These are phyloP conservation scores for Sarcoramphus papa DNA, from an alignment of 2,797 vertebrate species.

Conservation along the genomic window DNA sequence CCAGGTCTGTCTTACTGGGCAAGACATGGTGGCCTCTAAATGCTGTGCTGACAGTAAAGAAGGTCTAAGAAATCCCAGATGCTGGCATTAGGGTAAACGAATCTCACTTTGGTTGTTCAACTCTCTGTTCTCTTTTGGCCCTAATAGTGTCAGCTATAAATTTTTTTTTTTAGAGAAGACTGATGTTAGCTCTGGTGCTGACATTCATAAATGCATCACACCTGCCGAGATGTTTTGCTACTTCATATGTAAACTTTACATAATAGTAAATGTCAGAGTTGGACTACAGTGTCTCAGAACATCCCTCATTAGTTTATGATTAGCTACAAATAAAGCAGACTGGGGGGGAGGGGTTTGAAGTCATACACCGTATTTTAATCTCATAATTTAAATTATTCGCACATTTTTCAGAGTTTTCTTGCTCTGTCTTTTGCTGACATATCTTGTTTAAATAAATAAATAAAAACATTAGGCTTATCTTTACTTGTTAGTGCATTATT, in stretches of 20 bases:
- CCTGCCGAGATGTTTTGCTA: neutral
- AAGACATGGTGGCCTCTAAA: neutral
- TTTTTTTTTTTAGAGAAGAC: neutral
- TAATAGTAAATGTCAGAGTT: neutral
- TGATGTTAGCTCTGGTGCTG: neutral
- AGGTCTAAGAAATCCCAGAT: neutral
- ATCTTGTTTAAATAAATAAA: neutral
- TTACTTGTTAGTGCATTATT: neutral
- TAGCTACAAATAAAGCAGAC: neutral
- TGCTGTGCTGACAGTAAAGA: neutral
- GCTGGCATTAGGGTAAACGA: neutral
- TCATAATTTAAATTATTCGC: neutral
- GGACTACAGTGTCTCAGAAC: neutral
- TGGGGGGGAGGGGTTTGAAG: neutral
- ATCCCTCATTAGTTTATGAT: neutral
- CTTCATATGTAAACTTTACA: neutral
- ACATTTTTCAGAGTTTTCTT: neutral
- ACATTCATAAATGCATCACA: neutral
- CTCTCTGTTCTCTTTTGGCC: neutral
- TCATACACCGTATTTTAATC: neutral
- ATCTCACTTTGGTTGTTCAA: neutral
- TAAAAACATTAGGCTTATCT: neutral
- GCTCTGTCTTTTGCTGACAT: neutral
- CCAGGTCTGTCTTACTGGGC: neutral
- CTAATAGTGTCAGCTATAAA: rapidly evolving